These are phyloP conservation scores for Tribolium freemani DNA, from an alignment of 2,888 invertebrate species.

Conservation along the genomic window DNA sequence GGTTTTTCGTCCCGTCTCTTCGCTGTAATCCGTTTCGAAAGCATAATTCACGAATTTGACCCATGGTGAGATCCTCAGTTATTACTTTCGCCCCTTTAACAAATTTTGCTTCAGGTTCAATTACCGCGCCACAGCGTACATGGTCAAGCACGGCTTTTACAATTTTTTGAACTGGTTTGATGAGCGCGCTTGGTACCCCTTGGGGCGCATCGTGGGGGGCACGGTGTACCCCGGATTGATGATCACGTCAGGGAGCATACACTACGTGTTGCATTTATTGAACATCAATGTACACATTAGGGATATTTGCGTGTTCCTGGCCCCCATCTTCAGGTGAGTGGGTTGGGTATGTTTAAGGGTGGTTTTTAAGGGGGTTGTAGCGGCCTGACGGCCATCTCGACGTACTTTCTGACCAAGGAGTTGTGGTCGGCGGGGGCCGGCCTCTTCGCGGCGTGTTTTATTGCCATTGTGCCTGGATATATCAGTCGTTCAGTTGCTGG, in stretches of 20 bases:
- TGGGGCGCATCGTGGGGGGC: constrained; percentile 98
- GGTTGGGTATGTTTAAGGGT: neutral
- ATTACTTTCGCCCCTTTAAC: neutral
- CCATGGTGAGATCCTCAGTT: constrained; percentile 84
- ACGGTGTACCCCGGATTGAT: constrained; percentile 99
- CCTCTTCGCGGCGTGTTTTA: constrained; percentile 98
- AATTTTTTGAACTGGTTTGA: constrained; percentile 99
- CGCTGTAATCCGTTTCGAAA: constrained; percentile 99
- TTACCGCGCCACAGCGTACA: constrained; percentile 98
- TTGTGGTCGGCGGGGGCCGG: constrained; percentile 97
- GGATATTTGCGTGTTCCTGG: constrained; percentile 98
- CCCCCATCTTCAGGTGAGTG: constrained; percentile 92
- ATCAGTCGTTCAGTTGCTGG: constrained; percentile 99
- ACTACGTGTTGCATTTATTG: constrained; percentile 90
- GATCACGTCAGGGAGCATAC: constrained; percentile 98
- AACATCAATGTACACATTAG: constrained; percentile 98
- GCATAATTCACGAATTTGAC: constrained; percentile 99
- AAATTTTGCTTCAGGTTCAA: constrained; percentile 85
- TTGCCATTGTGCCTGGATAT: constrained; percentile 98
- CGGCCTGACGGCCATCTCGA: constrained; percentile 97
- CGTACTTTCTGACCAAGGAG: constrained; percentile 97
- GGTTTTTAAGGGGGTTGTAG: constrained; percentile 71
- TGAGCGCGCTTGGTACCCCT: constrained; percentile 99
- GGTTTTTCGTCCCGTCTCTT: constrained; percentile 98
- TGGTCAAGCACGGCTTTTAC: constrained; percentile 99